A percentile compares a stretch with the other conserved stretches of the same genome.
Conservation (phyloP, 2,113 vertebrate genomes). For the Xiphophorus hellerii region DNA sequence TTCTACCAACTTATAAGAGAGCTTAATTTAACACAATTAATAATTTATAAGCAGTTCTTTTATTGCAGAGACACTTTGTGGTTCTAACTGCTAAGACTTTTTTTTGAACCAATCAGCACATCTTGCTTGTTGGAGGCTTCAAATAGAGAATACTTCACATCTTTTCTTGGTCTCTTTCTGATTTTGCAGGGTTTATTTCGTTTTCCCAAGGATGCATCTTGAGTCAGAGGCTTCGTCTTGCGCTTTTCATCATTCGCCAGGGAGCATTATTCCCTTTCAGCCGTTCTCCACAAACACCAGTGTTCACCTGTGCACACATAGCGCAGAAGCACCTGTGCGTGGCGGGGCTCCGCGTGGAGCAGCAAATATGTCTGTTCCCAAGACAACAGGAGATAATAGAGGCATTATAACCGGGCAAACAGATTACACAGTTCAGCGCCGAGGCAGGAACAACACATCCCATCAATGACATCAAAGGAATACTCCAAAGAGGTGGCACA, state of each 20-base stretch:
- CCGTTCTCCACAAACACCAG: constrained; percentile 17
- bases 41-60: not conserved
- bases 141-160: constrained; percentile 11
- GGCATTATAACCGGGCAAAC: constrained; percentile 69
- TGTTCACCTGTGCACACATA: constrained; percentile 63
- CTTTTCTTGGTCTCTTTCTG: not conserved
- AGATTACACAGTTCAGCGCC: constrained; percentile 56
- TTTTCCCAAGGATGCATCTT: not conserved
- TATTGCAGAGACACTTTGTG: not conserved
- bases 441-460: constrained; percentile 36
- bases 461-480: constrained; percentile 47
- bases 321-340: constrained; percentile 64
- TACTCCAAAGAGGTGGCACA: constrained; percentile 25
- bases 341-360: constrained; percentile 35
- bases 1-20: not conserved
- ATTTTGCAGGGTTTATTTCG: not conserved
- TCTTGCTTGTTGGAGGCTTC: constrained; percentile 1
- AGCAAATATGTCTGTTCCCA: constrained; percentile 75
- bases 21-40: not conserved
- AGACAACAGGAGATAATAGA: constrained; percentile 74
- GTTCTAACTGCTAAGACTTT: not conserved
- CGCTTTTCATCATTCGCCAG: constrained; percentile 31
- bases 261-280: constrained; percentile 15
- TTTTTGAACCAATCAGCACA: not conserved
- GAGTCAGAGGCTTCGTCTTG: not conserved